Evolutionary conservation across 2,888 invertebrate species (phyloP).

Genomic region (Steinernema hermaphroditum): DNA sequence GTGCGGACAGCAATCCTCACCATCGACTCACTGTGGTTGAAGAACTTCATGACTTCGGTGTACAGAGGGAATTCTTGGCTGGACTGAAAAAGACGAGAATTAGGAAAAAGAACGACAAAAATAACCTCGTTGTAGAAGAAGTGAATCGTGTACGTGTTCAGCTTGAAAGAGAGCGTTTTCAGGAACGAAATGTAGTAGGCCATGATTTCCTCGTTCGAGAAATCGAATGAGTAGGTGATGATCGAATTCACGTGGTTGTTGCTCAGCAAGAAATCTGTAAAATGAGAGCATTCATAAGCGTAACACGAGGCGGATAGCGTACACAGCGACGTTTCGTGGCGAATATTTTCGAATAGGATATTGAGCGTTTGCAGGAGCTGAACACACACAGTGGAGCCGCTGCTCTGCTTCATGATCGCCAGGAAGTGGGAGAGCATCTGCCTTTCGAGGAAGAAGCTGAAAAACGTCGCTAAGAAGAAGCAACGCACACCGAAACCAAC

Average conservation of each 20-base stretch:
- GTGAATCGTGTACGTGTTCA: constrained; percentile 96
- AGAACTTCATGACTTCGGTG: constrained; percentile 98
- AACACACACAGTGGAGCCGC: constrained; percentile 94
- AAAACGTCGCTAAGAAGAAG: constrained; percentile 63
- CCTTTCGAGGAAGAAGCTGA: constrained; percentile 95
- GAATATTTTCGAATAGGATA: constrained; percentile 97
- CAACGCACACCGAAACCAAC: constrained; percentile 73
- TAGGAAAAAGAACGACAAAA: constrained; percentile 25
- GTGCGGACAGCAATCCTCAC: constrained; percentile 97
- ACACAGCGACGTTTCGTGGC: constrained; percentile 98
- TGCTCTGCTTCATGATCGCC: constrained; percentile 93
- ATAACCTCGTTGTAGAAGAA: constrained; percentile 95
- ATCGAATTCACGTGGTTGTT: constrained; percentile 99
- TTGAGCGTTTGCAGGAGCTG: constrained; percentile 96
- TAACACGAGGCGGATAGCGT: constrained; percentile 71
- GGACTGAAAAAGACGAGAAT: constrained; percentile 73
- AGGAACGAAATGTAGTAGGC: constrained; percentile 97
- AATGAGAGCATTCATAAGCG: constrained; percentile 21
- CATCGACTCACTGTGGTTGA: constrained; percentile 98
- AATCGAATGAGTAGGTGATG: constrained; percentile 98
- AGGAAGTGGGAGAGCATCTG: constrained; percentile 98
- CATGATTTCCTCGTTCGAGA: constrained; percentile 87
- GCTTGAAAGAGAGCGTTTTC: constrained; percentile 93
- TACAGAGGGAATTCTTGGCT: constrained; percentile 98
- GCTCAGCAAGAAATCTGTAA: constrained; percentile 87